Conservation (phyloP, 2,113 vertebrate genomes). For the Copsychus sechellarum region DNA sequence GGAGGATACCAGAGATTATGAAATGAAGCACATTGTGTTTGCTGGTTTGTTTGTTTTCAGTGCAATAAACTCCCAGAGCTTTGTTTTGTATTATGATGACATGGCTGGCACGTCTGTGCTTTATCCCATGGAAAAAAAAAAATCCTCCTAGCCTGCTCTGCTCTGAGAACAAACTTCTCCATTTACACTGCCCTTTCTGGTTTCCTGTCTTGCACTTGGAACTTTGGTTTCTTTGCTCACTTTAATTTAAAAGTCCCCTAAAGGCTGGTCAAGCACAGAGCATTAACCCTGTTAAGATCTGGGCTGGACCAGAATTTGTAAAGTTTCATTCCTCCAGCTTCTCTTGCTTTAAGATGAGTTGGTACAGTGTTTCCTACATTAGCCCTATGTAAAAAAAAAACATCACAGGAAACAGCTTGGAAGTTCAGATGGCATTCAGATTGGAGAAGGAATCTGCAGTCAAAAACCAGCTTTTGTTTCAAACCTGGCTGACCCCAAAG, state of each 20-base stretch:
- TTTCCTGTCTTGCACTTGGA: background rate
- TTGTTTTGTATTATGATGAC: slow-evolving; percentile 31
- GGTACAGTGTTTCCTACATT: background rate
- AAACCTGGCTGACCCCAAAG: background rate
- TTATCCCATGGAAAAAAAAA: background rate
- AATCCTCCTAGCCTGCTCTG: background rate
- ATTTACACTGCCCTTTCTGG: background rate
- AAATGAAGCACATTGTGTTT: slow-evolving; percentile 1
- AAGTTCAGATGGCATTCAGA: background rate
- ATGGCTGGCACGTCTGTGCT: background rate
- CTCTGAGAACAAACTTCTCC: background rate
- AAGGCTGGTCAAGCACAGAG: background rate
- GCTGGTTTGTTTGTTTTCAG: slow-evolving; percentile 11
- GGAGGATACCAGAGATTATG: background rate
- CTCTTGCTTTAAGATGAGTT: background rate
- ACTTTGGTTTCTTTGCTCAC: background rate
- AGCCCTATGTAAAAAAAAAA: background rate
- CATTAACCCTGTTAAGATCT: background rate
- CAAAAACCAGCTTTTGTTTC: background rate
- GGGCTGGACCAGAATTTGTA: background rate
- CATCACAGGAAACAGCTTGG: background rate
- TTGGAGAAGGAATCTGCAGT: background rate
- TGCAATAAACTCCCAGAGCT: background rate
- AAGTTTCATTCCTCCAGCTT: background rate
- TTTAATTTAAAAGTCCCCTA: background rate